A percentile compares a stretch with the other conserved stretches of the same genome.
Conservation (phyloP, 1,140 invertebrate species). For the Coenobita brevimanus region DNA sequence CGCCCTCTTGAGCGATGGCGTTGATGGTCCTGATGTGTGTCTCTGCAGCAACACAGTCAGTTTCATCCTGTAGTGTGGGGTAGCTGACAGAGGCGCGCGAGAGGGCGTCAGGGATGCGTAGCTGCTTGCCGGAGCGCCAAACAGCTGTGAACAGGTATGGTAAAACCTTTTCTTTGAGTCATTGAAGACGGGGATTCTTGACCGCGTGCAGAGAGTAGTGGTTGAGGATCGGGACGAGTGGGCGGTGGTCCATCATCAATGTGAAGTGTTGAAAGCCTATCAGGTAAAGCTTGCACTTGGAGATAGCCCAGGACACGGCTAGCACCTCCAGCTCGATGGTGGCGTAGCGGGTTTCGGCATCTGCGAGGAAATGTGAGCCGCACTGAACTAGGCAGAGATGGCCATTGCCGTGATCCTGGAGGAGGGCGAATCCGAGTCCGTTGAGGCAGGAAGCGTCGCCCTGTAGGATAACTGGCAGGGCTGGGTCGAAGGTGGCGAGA, state of each 20-base stretch:
- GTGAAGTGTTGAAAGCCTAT: neutral
- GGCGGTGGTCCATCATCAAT: neutral
- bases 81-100: neutral
- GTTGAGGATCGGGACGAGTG: too few relatives aligned
- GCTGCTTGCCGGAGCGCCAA: constrained; percentile 1
- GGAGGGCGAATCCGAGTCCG: neutral
- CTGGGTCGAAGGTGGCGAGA: too few relatives aligned
- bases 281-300: neutral
- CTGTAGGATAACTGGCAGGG: too few relatives aligned
- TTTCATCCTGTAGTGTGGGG: constrained; percentile 7
- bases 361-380: neutral
- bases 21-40: too few relatives aligned
- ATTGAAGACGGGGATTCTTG: neutral
- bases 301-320: neutral
- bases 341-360: too few relatives aligned
- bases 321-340: neutral
- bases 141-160: too few relatives aligned
- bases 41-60: too few relatives aligned
- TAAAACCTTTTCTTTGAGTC: too few relatives aligned
- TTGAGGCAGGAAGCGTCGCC: neutral
- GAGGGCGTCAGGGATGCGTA: constrained; percentile 31
- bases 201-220: neutral
- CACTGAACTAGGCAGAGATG: neutral
- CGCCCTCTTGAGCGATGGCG: neutral
- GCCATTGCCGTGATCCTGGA: neutral